Conservation (phyloP, 2,888 invertebrate species). For the Saturnia pavonia region DNA sequence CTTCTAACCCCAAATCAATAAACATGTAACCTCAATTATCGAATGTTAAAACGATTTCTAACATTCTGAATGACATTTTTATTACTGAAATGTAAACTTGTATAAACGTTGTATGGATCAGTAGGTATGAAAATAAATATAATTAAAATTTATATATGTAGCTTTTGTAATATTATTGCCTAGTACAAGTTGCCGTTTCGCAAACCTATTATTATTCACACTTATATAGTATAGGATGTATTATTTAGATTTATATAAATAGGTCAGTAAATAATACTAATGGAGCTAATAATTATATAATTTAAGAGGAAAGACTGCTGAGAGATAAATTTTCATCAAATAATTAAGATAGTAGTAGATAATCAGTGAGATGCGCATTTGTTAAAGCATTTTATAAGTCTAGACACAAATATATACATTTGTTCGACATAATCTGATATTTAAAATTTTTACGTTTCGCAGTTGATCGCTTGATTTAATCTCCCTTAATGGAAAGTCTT, state of each 20-base stretch:
- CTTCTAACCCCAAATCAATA: neutral
- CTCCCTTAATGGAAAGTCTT: neutral
- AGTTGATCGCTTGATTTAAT: conserved; percentile 2
- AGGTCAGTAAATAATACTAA: neutral
- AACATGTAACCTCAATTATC: neutral
- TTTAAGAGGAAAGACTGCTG: neutral
- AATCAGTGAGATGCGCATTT: neutral
- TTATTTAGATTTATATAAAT: neutral
- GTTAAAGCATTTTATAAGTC: neutral
- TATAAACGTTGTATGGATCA: no score
- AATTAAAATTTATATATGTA: no score
- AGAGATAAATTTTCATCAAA: neutral
- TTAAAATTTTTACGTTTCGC: neutral
- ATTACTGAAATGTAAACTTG: no score
- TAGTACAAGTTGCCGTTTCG: no score
- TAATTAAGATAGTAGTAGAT: neutral
- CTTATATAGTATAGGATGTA: no score
- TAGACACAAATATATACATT: no score
- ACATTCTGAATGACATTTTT: neutral
- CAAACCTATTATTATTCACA: no score
- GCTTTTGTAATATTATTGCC: no score
- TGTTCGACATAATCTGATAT: neutral
- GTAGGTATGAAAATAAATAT: no score
- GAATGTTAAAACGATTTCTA: neutral
- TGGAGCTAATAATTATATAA: neutral